Percentiles rank a stretch among this genome's conserved stretches.
Evolutionary conservation across 2,113 vertebrate species (phyloP).

Genomic region (Parus major): DNA sequence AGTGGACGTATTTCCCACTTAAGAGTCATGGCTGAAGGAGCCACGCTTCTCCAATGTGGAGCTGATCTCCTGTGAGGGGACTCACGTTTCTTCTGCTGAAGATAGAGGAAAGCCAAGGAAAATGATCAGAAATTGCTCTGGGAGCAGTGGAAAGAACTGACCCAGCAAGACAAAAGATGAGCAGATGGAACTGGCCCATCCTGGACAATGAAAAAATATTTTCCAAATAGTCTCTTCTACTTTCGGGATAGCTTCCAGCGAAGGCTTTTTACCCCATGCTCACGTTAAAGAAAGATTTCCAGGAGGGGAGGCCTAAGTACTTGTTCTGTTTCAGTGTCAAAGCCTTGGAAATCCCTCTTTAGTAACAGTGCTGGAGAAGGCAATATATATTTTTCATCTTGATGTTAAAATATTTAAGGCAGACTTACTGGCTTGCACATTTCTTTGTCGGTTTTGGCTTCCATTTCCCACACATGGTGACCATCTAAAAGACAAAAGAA

Average conservation of each 20-base stretch:
- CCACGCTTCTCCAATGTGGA: neutral
- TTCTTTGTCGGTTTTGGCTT: slow-evolving; percentile 94
- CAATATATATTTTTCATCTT: slow-evolving; percentile 18
- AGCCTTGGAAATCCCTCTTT: slow-evolving; percentile 57
- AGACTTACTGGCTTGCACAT: slow-evolving; percentile 92
- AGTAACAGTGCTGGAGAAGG: slow-evolving; percentile 47
- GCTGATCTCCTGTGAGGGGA: neutral
- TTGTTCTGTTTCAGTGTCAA: slow-evolving; percentile 56
- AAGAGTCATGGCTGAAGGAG: neutral
- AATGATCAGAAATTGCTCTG: slow-evolving; percentile 10
- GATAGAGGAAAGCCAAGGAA: slow-evolving; percentile 14
- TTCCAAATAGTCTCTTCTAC: slow-evolving; percentile 52
- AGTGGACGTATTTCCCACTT: neutral
- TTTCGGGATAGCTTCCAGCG: neutral
- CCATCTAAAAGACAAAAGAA: slow-evolving; percentile 84
- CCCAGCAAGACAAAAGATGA: slow-evolving; percentile 46
- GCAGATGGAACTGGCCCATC: slow-evolving; percentile 17
- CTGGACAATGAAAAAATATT: slow-evolving; percentile 39
- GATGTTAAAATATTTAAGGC: slow-evolving; percentile 49
- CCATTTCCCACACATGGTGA: slow-evolving; percentile 97
- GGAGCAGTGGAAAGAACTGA: slow-evolving; percentile 18
- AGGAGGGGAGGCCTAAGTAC: slow-evolving; percentile 42
- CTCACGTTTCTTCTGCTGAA: neutral
- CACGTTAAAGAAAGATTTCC: slow-evolving; percentile 39
- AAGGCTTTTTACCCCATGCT: slow-evolving; percentile 26